phyloP scores from a whole-genome alignment of 1,140 invertebrate species.

The Hylyphantes graminicola region DNA sequence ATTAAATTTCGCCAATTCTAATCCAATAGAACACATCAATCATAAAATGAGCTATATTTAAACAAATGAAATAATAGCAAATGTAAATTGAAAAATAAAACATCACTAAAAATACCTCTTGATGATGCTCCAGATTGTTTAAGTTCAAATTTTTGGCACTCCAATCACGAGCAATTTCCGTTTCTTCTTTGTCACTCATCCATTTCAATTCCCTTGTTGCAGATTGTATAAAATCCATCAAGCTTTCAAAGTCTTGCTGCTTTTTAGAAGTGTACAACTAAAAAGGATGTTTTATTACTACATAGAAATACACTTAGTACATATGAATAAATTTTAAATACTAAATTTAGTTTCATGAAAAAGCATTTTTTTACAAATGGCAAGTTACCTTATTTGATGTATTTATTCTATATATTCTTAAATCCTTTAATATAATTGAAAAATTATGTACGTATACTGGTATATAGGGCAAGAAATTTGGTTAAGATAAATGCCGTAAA shows the following conservation, averaged over 20 bases:
- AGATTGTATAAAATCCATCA: constrained; percentile 93
- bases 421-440: background rate
- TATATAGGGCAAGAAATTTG: no score
- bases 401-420: background rate
- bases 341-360: background rate
- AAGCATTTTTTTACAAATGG: background rate
- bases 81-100: constrained; percentile 2
- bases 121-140: constrained; percentile 91
- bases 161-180: constrained; percentile 95
- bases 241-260: constrained; percentile 87
- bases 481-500: no score
- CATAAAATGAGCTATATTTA: background rate
- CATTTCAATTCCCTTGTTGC: constrained; percentile 95
- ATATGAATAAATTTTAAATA: background rate
- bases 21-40: background rate
- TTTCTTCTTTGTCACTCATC: constrained; percentile 95
- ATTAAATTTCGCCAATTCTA: background rate
- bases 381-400: background rate
- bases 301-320: background rate
- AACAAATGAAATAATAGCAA: background rate
- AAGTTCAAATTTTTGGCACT: constrained; percentile 93
- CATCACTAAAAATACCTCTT: constrained; percentile 66
- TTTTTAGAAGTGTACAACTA: constrained; percentile 81
- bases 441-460: no score
- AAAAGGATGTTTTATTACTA: background rate